Evolutionary conservation across 2,888 invertebrate species (phyloP).

Genomic region (Sericinus montela): DNA sequence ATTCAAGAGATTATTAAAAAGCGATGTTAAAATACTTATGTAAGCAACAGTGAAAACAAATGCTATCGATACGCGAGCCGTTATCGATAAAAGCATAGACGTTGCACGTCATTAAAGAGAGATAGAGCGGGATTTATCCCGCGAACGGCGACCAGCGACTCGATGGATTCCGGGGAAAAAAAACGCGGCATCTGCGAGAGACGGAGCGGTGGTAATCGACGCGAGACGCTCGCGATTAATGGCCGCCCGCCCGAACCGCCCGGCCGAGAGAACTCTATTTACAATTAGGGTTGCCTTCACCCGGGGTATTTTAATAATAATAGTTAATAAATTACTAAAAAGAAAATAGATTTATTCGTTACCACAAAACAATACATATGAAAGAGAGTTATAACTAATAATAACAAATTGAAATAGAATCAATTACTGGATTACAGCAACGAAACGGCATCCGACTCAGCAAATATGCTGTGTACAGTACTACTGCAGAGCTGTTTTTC

Average conservation of each 20-base stretch:
- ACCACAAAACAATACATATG: no score
- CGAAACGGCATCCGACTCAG: no score
- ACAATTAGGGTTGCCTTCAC: background rate
- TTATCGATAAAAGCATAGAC: background rate
- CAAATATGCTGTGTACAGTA: no score
- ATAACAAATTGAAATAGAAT: no score
- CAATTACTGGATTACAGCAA: no score
- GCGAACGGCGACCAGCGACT: background rate
- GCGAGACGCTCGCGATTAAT: constrained; percentile 11
- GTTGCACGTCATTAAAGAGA: constrained; percentile 5
- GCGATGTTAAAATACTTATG: no score
- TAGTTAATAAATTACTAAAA: no score
- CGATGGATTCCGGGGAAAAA: constrained; percentile 3
- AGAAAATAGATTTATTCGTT: no score
- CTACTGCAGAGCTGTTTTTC: no score
- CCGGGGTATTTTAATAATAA: no score
- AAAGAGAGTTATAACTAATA: no score
- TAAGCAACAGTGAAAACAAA: background rate
- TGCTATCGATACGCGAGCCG: background rate
- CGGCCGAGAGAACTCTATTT: background rate
- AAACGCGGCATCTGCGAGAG: constrained; percentile 4
- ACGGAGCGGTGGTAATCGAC: constrained; percentile 6
- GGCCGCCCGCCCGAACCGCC: constrained; percentile 1
- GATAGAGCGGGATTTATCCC: background rate
- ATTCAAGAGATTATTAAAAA: no score